Evolutionary conservation across 2,888 invertebrate species (phyloP).

Genomic region (Boloria euphrosyne): DNA sequence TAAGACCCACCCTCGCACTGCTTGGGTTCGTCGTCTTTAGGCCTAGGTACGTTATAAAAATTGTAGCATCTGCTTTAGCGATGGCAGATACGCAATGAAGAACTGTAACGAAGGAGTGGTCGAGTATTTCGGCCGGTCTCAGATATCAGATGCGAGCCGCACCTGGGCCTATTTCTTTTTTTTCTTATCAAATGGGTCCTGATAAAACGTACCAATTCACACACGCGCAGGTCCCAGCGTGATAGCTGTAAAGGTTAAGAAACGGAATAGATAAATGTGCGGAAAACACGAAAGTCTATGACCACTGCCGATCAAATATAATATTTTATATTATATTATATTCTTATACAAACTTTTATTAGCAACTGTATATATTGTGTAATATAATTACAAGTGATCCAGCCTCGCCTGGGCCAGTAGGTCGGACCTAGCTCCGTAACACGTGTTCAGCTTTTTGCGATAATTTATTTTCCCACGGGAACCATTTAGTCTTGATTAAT

Average conservation of each 20-base stretch:
- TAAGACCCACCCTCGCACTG: too few relatives aligned
- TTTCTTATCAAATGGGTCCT: conserved; percentile 53
- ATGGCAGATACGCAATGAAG: neutral
- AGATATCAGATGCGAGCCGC: conserved; percentile 59
- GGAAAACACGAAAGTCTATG: neutral
- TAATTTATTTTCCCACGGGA: too few relatives aligned
- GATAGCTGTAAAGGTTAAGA: conserved; percentile 29
- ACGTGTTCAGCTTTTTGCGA: too few relatives aligned
- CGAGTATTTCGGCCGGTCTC: neutral
- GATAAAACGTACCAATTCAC: conserved; percentile 53
- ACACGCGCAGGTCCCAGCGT: conserved; percentile 43
- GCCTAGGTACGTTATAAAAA: too few relatives aligned
- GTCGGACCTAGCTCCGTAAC: too few relatives aligned
- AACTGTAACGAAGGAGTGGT: conserved; percentile 8
- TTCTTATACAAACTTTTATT: neutral
- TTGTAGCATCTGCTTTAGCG: neutral
- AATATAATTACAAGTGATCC: too few relatives aligned
- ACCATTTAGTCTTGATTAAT: too few relatives aligned
- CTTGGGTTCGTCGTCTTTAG: too few relatives aligned
- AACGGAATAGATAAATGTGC: conserved; percentile 8
- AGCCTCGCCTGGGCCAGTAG: too few relatives aligned
- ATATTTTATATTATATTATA: neutral
- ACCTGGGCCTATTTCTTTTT: conserved; percentile 67
- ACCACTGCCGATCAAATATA: neutral
- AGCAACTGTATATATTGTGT: neutral